Conservation (phyloP, 2,888 invertebrate genomes). For the Saturnia pavonia region DNA sequence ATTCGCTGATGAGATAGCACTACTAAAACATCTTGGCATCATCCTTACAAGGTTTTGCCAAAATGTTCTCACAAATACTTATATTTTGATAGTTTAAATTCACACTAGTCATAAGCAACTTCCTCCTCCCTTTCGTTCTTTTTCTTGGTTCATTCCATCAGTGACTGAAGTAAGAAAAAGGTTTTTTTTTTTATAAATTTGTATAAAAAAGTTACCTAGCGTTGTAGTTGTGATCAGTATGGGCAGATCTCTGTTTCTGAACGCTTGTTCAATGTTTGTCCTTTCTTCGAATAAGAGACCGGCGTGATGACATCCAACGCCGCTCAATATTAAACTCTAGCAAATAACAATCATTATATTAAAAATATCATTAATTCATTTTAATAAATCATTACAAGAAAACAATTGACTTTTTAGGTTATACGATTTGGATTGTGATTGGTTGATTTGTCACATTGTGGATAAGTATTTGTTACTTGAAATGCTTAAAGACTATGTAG, state of each 20-base stretch:
- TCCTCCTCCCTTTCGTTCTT: too few relatives aligned
- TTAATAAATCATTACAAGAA: not conserved
- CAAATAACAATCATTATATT: not conserved
- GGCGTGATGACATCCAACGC: conserved; percentile 91
- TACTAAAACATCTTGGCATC: too few relatives aligned
- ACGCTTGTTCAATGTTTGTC: conserved; percentile 84
- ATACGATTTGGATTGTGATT: too few relatives aligned
- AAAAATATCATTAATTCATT: not conserved
- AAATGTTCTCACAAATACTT: too few relatives aligned
- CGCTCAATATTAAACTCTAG: conserved; percentile 75
- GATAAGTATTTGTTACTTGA: too few relatives aligned
- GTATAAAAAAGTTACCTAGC: conserved; percentile 63
- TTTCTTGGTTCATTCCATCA: too few relatives aligned
- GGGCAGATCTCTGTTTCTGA: conserved; percentile 84
- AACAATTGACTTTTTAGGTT: not conserved
- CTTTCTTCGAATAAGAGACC: conserved; percentile 86
- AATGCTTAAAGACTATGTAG: too few relatives aligned
- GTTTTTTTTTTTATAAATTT: not conserved
- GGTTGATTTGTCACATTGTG: too few relatives aligned
- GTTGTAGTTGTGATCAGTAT: conserved; percentile 88
- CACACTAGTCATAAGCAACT: too few relatives aligned
- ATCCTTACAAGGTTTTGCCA: too few relatives aligned
- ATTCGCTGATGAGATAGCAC: too few relatives aligned
- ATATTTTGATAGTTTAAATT: too few relatives aligned
- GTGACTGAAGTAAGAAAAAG: not conserved